Evolutionary conservation across 2,797 vertebrate species (phyloP).

Genomic region (Lophotriccus pileatus): DNA sequence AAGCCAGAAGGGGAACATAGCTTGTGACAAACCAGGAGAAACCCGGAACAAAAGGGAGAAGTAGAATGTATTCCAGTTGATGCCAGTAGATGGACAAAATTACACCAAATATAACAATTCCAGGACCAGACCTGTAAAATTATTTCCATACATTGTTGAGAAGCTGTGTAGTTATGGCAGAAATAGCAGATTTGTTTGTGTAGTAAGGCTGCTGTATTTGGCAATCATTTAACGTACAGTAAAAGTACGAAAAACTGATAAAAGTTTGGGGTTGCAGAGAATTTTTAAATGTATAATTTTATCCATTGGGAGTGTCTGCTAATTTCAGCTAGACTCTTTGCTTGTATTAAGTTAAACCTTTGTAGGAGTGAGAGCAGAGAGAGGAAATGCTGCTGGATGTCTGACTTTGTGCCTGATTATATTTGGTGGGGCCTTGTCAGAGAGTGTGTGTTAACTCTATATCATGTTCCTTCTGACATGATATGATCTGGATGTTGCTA

Average conservation of each 20-base stretch:
- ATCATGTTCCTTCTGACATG: not conserved
- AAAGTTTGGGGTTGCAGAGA: not conserved
- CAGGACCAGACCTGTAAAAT: not conserved
- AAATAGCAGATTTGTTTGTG: not conserved
- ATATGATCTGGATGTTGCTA: not conserved
- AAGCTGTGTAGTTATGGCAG: not conserved
- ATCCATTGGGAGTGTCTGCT: not conserved
- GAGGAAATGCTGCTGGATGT: not conserved
- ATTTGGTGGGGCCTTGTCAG: not conserved
- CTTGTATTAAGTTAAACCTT: not conserved
- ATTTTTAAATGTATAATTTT: not conserved
- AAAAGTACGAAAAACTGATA: not conserved
- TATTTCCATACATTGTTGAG: not conserved
- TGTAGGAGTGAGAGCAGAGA: not conserved
- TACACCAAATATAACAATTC: not conserved
- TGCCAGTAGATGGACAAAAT: not conserved
- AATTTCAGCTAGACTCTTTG: not conserved
- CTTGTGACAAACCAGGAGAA: not conserved
- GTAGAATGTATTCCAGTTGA: not conserved
- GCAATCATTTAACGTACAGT: not conserved
- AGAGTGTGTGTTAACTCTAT: not conserved
- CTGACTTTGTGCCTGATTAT: not conserved
- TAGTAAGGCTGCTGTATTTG: not conserved
- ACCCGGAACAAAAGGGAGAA: not conserved
- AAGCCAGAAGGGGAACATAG: not conserved